A percentile compares a stretch with the other conserved stretches of the same genome.
Evolutionary conservation across 2,888 invertebrate genomes (phyloP).

Genomic region (Mythimna pallens): DNA sequence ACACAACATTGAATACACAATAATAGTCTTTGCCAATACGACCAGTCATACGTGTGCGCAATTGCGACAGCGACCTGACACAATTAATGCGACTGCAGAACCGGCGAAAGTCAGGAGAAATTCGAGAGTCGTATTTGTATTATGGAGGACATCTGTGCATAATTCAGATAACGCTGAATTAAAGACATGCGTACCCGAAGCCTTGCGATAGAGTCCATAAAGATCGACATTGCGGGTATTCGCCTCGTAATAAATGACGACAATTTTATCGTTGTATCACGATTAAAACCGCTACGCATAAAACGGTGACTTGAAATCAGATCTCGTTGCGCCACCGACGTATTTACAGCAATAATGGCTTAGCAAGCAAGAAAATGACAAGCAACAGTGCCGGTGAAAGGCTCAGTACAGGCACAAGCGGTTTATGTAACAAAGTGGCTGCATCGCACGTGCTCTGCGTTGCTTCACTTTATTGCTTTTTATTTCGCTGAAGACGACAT

Average conservation of each 20-base stretch:
- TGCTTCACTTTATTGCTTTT: constrained; percentile 66
- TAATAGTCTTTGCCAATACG: constrained; percentile 67
- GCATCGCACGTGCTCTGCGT: constrained; percentile 72
- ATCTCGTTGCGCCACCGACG: constrained; percentile 72
- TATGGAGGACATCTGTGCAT: constrained; percentile 56
- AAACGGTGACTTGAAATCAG: constrained; percentile 64
- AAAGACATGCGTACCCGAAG: constrained; percentile 34
- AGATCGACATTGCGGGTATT: constrained; percentile 43
- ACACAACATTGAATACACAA: constrained; percentile 65
- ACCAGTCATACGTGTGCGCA: constrained; percentile 69
- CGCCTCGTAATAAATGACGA: constrained; percentile 45
- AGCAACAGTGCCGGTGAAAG: constrained; percentile 81
- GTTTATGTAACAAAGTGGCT: constrained; percentile 80
- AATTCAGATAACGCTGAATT: constrained; percentile 57
- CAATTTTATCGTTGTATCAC: constrained; percentile 51
- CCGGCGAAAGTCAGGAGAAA: constrained; percentile 81
- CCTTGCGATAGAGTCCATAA: constrained; percentile 38
- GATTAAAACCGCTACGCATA: constrained; percentile 60
- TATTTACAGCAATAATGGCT: constrained; percentile 77
- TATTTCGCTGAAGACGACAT: constrained; percentile 63
- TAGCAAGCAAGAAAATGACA: constrained; percentile 79
- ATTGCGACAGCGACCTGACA: constrained; percentile 73
- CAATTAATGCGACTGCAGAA: constrained; percentile 71
- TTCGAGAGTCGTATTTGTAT: constrained; percentile 70
- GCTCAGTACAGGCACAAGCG: constrained; percentile 72